A percentile compares a stretch with the other conserved stretches of the same genome.
phyloP scores from a whole-genome alignment of 2,113 vertebrate genomes.

The Peromyscus californicus region DNA sequence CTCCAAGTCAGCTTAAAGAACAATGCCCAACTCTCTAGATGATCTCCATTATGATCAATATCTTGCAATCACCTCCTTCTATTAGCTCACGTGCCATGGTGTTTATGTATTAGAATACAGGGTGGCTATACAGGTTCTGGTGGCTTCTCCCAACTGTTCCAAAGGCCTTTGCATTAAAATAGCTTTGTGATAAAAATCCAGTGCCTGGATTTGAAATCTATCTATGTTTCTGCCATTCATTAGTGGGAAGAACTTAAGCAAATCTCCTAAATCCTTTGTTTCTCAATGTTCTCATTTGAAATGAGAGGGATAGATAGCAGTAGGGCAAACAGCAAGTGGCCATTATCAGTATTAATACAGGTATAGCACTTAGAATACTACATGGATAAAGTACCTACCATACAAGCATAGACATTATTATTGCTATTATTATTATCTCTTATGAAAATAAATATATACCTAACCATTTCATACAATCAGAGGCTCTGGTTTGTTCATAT shows the following conservation, averaged over 20 bases:
- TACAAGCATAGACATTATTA: background rate
- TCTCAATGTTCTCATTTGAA: constrained; percentile 46
- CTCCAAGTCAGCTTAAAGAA: background rate
- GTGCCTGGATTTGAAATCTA: background rate
- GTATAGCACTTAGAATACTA: background rate
- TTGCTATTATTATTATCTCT: background rate
- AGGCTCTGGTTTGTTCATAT: background rate
- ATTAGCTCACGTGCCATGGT: background rate
- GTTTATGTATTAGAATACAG: background rate
- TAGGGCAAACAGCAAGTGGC: background rate
- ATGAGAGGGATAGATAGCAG: background rate
- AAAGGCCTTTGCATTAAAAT: background rate
- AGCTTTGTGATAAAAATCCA: background rate
- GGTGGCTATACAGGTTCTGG: background rate
- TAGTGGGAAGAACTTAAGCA: background rate
- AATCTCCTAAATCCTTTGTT: background rate
- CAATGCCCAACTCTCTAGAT: background rate
- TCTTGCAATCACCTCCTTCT: background rate
- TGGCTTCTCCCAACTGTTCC: background rate
- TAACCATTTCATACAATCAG: constrained; percentile 21
- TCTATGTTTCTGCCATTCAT: background rate
- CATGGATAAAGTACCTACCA: background rate
- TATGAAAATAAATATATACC: background rate
- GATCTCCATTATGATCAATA: background rate
- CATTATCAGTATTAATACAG: background rate